phyloP scores from a whole-genome alignment of 2,888 invertebrate genomes.

The Clostera curtula region DNA sequence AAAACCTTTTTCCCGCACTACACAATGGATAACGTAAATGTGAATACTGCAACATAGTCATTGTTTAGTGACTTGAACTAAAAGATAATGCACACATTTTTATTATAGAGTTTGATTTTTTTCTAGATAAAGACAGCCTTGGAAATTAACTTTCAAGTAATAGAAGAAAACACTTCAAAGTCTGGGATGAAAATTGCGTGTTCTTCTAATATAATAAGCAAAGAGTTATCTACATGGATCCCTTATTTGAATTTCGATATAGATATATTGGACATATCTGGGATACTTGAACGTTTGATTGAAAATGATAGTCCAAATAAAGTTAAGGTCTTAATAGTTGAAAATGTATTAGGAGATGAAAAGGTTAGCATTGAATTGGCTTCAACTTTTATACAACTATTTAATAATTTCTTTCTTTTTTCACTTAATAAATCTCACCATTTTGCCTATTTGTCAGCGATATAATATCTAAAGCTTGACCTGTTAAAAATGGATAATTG shows the following conservation, averaged over 20 bases:
- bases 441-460: too few relatives aligned
- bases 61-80: neutral
- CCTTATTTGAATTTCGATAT: slow-evolving; percentile 15
- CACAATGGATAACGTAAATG: slow-evolving; percentile 24
- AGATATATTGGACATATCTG: neutral
- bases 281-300: slow-evolving; percentile 9
- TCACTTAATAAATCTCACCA: too few relatives aligned
- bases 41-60: slow-evolving; percentile 16
- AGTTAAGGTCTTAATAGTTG: slow-evolving; percentile 30
- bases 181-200: slow-evolving; percentile 21
- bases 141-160: slow-evolving; percentile 35
- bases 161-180: slow-evolving; percentile 27
- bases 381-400: too few relatives aligned
- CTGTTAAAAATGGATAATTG: too few relatives aligned
- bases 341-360: slow-evolving; percentile 29
- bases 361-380: slow-evolving; percentile 22
- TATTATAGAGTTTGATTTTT: neutral
- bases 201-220: slow-evolving; percentile 17
- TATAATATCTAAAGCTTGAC: too few relatives aligned
- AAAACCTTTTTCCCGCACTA: slow-evolving; percentile 27
- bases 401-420: too few relatives aligned
- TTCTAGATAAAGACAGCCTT: slow-evolving; percentile 35
- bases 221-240: slow-evolving; percentile 17
- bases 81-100: slow-evolving; percentile 3
- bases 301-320: slow-evolving; percentile 9